phyloP scores from a whole-genome alignment of 1,140 invertebrate species.

The Sarcophaga peregrina region DNA sequence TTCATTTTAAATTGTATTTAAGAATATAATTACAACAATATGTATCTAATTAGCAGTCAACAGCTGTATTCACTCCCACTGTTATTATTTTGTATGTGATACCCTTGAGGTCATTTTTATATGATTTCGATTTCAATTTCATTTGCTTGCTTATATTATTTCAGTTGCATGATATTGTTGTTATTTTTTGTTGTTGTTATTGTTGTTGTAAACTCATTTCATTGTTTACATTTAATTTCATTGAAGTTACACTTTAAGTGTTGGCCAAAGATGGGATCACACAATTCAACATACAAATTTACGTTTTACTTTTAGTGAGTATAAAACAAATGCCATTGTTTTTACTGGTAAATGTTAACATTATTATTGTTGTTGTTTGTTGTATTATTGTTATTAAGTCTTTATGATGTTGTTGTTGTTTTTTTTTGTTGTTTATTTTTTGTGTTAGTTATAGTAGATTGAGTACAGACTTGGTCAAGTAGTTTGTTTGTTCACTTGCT shows the following conservation, averaged over 20 bases:
- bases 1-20: too few relatives aligned
- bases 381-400: not conserved
- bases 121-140: too few relatives aligned
- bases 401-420: not conserved
- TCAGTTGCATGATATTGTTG: not conserved
- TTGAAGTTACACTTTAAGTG: conserved; percentile 9
- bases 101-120: too few relatives aligned
- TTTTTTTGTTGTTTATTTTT: too few relatives aligned
- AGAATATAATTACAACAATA: too few relatives aligned
- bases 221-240: conserved; percentile 23
- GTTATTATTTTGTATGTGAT: too few relatives aligned
- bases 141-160: not conserved
- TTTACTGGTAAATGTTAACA: not conserved
- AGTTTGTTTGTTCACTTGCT: not conserved
- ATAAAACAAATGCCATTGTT: not conserved
- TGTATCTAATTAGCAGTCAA: too few relatives aligned
- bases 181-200: not conserved
- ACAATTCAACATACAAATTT: too few relatives aligned
- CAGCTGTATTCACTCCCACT: too few relatives aligned
- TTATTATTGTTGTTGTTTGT: not conserved
- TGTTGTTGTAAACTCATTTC: not conserved
- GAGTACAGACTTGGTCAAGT: conserved; percentile 11
- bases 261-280: not conserved
- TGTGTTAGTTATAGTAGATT: not conserved
- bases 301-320: not conserved